These are phyloP conservation scores for Labeo catla DNA, from an alignment of 2,113 vertebrate species.

Conservation along the genomic window DNA sequence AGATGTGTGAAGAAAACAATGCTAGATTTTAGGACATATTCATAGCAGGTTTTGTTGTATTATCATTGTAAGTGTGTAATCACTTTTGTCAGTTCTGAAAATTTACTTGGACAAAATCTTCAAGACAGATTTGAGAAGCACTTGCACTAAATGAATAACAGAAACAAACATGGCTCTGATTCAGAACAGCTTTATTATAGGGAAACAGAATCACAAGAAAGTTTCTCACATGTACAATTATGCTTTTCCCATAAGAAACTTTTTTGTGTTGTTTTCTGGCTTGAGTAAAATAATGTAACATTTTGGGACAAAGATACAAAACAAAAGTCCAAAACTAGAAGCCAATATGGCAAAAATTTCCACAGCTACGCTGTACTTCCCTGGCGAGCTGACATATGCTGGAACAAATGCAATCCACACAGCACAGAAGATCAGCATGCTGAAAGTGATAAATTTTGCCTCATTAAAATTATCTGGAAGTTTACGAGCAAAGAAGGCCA, in stretches of 20 bases:
- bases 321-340: constrained; percentile 69
- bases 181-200: constrained; percentile 4
- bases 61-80: too few relatives aligned
- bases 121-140: background rate
- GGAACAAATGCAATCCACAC: constrained; percentile 77
- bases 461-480: constrained; percentile 73
- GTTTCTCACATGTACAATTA: background rate
- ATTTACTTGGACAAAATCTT: background rate
- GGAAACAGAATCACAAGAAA: background rate
- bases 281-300: constrained; percentile 75
- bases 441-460: constrained; percentile 77
- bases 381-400: constrained; percentile 74
- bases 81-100: background rate
- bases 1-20: background rate
- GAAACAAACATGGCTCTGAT: background rate
- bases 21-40: background rate
- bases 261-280: constrained; percentile 72
- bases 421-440: constrained; percentile 79
- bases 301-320: constrained; percentile 76
- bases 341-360: constrained; percentile 77
- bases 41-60: background rate
- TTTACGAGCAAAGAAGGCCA: constrained; percentile 77
- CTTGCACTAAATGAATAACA: background rate
- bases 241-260: constrained; percentile 66
- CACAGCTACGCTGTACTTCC: constrained; percentile 70